A percentile compares a stretch with the other conserved stretches of the same genome.
phyloP scores from a whole-genome alignment of 2,113 vertebrate genomes.

The Petroica traversi region DNA sequence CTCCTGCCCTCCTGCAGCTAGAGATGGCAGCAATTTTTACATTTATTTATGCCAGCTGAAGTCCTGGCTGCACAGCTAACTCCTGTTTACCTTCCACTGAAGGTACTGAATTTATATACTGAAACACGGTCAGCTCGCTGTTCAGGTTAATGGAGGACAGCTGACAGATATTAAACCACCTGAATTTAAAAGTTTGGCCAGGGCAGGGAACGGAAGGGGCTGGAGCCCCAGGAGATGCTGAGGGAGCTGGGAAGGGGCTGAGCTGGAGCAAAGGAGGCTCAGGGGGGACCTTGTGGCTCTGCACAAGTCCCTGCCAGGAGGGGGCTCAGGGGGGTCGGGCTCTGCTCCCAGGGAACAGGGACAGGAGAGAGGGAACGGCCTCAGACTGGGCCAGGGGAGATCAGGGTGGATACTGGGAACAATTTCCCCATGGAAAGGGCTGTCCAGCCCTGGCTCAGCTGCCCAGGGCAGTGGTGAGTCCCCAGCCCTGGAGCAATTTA shows the following conservation, averaged over 20 bases:
- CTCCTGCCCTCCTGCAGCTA: neutral
- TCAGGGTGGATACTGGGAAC: fast-evolving
- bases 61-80: neutral
- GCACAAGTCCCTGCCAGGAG: neutral
- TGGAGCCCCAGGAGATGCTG: neutral
- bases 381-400: neutral
- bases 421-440: fast-evolving
- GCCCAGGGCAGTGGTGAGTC: neutral
- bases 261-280: neutral
- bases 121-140: neutral
- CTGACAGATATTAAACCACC: neutral
- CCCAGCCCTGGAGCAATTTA: neutral
- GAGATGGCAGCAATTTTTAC: neutral
- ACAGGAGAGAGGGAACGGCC: neutral
- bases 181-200: fast-evolving
- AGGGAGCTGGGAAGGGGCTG: neutral
- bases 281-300: neutral
- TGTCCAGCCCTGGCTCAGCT: fast-evolving
- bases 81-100: neutral
- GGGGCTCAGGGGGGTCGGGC: neutral
- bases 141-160: neutral
- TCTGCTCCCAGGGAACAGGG: neutral
- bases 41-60: neutral
- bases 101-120: neutral
- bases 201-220: fast-evolving